These are phyloP conservation scores for Sebastes reedi DNA, from an alignment of 2,797 vertebrate genomes.

Conservation along the genomic window DNA sequence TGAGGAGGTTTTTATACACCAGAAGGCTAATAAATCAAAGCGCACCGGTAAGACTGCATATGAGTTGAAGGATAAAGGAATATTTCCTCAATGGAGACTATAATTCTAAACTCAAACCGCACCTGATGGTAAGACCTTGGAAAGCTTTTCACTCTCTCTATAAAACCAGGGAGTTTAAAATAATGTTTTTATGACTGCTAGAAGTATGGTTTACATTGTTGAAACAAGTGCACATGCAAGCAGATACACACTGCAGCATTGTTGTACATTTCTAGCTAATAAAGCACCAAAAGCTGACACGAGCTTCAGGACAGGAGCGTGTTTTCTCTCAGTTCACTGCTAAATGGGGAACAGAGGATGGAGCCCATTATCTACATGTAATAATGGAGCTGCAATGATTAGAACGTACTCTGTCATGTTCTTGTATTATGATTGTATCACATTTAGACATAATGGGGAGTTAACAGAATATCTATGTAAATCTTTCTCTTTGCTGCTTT, in stretches of 20 bases:
- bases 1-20: not conserved
- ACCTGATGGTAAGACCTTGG: slow-evolving; percentile 13
- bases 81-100: not conserved
- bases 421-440: slow-evolving; percentile 4
- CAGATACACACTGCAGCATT: not conserved
- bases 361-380: not conserved
- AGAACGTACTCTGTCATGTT: slow-evolving; percentile 4
- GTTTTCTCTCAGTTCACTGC: not conserved
- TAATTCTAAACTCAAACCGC: not conserved
- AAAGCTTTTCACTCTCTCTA: not conserved
- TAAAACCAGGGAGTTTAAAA: not conserved
- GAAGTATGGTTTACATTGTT: not conserved
- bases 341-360: not conserved
- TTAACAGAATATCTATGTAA: slow-evolving; percentile 26
- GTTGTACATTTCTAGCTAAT: not conserved
- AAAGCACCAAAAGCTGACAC: slow-evolving; percentile 7
- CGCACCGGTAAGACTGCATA: not conserved
- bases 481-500: slow-evolving; percentile 20
- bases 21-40: slow-evolving; percentile 13
- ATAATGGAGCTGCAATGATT: slow-evolving; percentile 14
- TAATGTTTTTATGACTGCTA: not conserved
- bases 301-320: not conserved
- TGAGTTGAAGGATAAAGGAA: not conserved
- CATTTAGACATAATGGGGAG: slow-evolving; percentile 19
- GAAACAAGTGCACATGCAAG: not conserved